phyloP scores from a whole-genome alignment of 2,888 invertebrate species.

The Molanna angustata region DNA sequence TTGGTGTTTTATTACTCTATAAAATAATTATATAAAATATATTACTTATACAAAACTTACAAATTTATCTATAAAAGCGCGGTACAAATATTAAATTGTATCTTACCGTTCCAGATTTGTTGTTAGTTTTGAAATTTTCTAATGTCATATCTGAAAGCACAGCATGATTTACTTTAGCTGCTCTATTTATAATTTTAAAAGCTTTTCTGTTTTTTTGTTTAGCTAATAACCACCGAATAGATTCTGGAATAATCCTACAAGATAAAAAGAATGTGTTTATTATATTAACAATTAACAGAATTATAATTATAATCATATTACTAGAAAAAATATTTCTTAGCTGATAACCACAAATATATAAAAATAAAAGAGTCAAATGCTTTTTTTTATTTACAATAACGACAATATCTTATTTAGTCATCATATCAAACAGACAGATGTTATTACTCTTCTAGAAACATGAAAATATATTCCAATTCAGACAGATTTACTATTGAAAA shows the following conservation, averaged over 20 bases:
- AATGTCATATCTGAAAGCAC: conserved; percentile 46
- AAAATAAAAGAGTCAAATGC: no score
- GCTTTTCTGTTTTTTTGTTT: conserved; percentile 55
- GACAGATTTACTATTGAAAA: no score
- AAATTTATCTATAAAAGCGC: neutral
- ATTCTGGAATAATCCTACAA: conserved; percentile 60
- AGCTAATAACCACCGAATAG: conserved; percentile 63
- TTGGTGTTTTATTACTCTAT: conserved; percentile 9
- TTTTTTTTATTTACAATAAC: no score
- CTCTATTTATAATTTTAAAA: conserved; percentile 52
- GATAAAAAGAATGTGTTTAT: neutral
- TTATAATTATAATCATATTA: neutral
- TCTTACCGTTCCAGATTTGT: neutral
- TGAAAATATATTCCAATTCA: no score
- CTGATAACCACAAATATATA: no score
- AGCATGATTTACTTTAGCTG: conserved; percentile 55
- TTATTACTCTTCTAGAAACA: no score
- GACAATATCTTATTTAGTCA: no score
- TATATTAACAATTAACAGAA: neutral
- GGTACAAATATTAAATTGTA: neutral
- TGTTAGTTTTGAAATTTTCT: conserved; percentile 9
- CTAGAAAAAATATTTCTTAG: neutral
- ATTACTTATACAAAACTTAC: neutral
- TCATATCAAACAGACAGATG: no score
- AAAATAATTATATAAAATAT: neutral